Base-by-base conservation (phyloP, 2,888 invertebrate species). In the Drosophila neotestacea region DNA sequence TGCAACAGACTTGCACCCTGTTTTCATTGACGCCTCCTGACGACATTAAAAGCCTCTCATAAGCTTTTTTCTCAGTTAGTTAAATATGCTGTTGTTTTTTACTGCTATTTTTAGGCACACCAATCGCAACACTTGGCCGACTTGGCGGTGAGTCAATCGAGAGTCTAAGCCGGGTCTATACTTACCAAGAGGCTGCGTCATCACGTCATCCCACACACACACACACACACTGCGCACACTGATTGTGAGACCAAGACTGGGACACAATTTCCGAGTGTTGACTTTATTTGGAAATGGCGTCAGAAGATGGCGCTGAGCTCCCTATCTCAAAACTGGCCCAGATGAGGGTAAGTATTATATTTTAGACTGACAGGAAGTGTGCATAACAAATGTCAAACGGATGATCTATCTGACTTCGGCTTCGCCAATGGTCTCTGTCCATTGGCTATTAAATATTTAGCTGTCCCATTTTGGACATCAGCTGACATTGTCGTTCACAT, bases 251-350 rank as follows among this genome's bases (percentile, higher is more conserved):
- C 22, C 22, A 22, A 22, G 22, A 36, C 13, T 50, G 55, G 56
- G 42, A 44, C 41, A 41, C 30, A 32, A 46, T 50, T 42, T 65
- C 59, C 39, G 73, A 62, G 54, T 58, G 36, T 38, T 13, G 38
- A 64, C 81, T 88, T 61, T 70, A 86, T 90, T 88, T 86, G 88
- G 83, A 68, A 79, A 93, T 93, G 92, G 90, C 92, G 86, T 92
- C 92, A 91, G 90, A 92, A 90, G 90, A 90, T 83, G 86, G 86
- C 64, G 73, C 81, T 67, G 82, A 85, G 67, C 81, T 73, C 65
- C 93, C 93, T 81, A 88, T 77, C 76, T 93, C 93, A 81, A 92
- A 92, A 90, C 89, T 93, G 79, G 89, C 91, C 39, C 92, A 92
- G 86, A 93, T 93, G 92, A 93, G 93, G 92, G 93, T 93, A 90